Base-by-base conservation (phyloP, 2,888 invertebrate species). In the Margaritifera margaritifera region DNA sequence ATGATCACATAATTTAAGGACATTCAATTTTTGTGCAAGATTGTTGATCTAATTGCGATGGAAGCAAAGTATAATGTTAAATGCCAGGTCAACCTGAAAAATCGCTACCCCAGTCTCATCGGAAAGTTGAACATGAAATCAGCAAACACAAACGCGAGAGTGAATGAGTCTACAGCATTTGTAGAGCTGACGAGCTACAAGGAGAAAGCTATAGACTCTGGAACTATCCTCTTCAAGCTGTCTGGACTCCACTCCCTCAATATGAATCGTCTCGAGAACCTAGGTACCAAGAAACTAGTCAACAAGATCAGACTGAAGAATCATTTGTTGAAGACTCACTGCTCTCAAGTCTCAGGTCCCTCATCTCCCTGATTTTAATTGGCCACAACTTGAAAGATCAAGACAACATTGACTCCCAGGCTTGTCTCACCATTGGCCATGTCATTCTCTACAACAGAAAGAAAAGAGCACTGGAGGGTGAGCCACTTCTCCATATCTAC, bases 401-500 rank as follows among this genome's bases (percentile, higher is more conserved):
- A 5, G 56, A 64, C n/a, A 24, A 42, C 5, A 52, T 25, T 20
- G 5, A 20, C 19, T 2, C 56, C 15, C 19, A 19, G n/a, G 8
- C 42, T 11, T 19, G 24, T 24, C 60, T 60, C 6, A 24, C 60
- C 19, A 25, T 60, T 60, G 18, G n/a, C 24, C 60, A 15, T 27
- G 8, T 42, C 18, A 19, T 60, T 20, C 31, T 22, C 11, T 42
- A 60, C 57, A 68, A 68, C 57, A n/a, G n/a, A 22, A 67, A 68
- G 58, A 65, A 51, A 50, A 51, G n/a, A 60, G 42, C 56, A 8
- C 11, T n/a, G 50, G 31, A 31, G n/a, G 56, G 63, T 52, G 69
- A 71, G 55, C 63, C 64, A 57, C 69, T 59, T 27, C 64, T 71
- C 22, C 69, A 59, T 42, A 52, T 71, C n/a, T 64, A 59, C 27